These are phyloP conservation scores for Lathamus discolor DNA, from an alignment of 2,113 vertebrate species.

Conservation along the genomic window DNA sequence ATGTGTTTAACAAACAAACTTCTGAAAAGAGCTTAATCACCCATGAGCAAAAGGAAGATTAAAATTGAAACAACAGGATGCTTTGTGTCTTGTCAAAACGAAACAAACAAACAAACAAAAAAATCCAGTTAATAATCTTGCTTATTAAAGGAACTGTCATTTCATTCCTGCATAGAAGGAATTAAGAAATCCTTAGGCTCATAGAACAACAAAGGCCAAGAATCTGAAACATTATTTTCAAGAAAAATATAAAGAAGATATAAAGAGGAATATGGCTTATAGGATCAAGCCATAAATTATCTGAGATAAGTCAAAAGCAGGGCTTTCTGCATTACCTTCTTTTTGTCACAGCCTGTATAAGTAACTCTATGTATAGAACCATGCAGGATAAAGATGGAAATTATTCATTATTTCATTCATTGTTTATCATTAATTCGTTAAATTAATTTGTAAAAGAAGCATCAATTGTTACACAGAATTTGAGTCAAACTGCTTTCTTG, in stretches of 20 bases:
- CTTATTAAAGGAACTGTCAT: background rate
- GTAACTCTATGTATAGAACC: background rate
- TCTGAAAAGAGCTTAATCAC: constrained; percentile 30
- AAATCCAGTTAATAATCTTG: constrained; percentile 24
- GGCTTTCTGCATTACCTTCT: rapidly evolving
- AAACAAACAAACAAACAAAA: constrained; percentile 11
- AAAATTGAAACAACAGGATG: constrained; percentile 40
- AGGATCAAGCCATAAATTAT: background rate
- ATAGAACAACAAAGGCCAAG: background rate
- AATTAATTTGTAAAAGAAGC: background rate
- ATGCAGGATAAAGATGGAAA: background rate
- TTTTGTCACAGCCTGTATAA: background rate
- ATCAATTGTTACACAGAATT: background rate
- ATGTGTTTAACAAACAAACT: constrained; percentile 43
- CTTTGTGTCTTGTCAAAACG: constrained; percentile 22
- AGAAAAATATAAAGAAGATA: background rate
- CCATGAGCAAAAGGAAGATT: constrained; percentile 22
- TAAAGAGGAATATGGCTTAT: background rate
- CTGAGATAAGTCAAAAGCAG: background rate
- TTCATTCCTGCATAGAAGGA: background rate
- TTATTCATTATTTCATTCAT: background rate
- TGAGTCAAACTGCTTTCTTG: background rate
- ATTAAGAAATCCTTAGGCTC: background rate
- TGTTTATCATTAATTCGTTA: background rate
- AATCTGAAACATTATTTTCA: background rate